Percentiles rank a stretch among this genome's conserved stretches.
Conservation (phyloP, 2,888 invertebrate species). For the Caenorhabditis sulstoni region DNA sequence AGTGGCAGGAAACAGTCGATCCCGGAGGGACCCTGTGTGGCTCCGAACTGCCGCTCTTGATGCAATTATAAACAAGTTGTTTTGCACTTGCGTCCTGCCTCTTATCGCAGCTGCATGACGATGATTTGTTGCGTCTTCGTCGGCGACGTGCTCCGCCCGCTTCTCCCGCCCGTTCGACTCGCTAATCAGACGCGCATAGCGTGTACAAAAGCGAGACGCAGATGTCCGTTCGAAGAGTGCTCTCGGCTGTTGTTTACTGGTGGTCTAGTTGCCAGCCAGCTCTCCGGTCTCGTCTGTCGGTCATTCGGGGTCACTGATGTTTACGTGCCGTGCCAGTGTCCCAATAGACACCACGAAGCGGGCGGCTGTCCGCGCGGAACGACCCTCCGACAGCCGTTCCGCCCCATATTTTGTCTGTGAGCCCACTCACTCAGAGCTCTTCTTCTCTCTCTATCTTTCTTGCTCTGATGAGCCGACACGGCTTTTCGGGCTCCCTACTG, state of each 20-base stretch:
- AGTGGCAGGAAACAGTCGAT: slow-evolving; percentile 3
- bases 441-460: background rate
- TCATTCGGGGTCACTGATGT: slow-evolving; percentile 58
- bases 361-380: slow-evolving; percentile 39
- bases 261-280: slow-evolving; percentile 57
- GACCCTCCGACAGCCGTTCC: slow-evolving; percentile 29
- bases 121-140: slow-evolving; percentile 42
- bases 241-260: slow-evolving; percentile 57
- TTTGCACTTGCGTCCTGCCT: slow-evolving; percentile 32
- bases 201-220: slow-evolving; percentile 47
- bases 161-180: slow-evolving; percentile 29
- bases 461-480: slow-evolving; percentile 25
- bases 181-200: slow-evolving; percentile 37
- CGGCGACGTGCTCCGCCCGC: slow-evolving; percentile 39
- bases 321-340: slow-evolving; percentile 62
- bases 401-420: slow-evolving; percentile 39
- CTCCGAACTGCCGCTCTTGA: slow-evolving; percentile 9
- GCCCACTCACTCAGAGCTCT: slow-evolving; percentile 17
- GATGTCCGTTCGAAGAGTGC: slow-evolving; percentile 42
- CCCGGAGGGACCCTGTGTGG: background rate
- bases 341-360: slow-evolving; percentile 44
- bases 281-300: slow-evolving; percentile 21
- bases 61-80: slow-evolving; percentile 48
- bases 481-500: slow-evolving; percentile 29
- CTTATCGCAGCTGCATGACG: slow-evolving; percentile 43